Conservation (phyloP, 2,797 vertebrate genomes). For the Phrynocephalus guinanensis region DNA sequence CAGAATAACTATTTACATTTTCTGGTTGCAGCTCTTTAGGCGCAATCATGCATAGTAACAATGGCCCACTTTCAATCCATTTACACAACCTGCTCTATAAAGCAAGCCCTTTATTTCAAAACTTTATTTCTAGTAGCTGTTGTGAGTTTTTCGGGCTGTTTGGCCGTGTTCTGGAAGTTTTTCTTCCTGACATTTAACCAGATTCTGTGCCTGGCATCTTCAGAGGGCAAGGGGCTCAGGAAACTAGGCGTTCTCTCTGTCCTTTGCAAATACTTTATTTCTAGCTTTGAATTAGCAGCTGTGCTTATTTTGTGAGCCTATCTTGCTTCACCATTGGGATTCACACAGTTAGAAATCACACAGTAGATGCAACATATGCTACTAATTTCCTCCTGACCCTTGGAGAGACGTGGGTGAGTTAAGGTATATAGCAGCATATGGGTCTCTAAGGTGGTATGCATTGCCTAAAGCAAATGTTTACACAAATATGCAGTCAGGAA, state of each 20-base stretch:
- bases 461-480: not conserved
- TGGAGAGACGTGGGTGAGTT: not conserved
- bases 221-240: too few relatives aligned
- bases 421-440: not conserved
- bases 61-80: not conserved
- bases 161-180: too few relatives aligned
- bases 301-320: not conserved
- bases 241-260: too few relatives aligned
- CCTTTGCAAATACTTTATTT: not conserved
- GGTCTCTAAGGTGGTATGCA: not conserved
- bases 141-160: too few relatives aligned
- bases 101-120: not conserved
- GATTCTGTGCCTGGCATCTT: too few relatives aligned
- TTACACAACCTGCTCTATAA: not conserved
- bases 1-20: not conserved
- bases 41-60: not conserved
- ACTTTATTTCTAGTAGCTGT: too few relatives aligned
- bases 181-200: too few relatives aligned
- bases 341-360: not conserved
- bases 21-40: not conserved
- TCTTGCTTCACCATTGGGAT: not conserved
- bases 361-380: too few relatives aligned
- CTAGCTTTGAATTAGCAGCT: not conserved
- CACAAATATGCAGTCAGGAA: not conserved
- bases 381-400: not conserved